Percentiles rank a stretch among this genome's conserved stretches.
These are phyloP conservation scores for Trachops cirrhosus DNA, from an alignment of 2,797 vertebrate species.

Conservation along the genomic window DNA sequence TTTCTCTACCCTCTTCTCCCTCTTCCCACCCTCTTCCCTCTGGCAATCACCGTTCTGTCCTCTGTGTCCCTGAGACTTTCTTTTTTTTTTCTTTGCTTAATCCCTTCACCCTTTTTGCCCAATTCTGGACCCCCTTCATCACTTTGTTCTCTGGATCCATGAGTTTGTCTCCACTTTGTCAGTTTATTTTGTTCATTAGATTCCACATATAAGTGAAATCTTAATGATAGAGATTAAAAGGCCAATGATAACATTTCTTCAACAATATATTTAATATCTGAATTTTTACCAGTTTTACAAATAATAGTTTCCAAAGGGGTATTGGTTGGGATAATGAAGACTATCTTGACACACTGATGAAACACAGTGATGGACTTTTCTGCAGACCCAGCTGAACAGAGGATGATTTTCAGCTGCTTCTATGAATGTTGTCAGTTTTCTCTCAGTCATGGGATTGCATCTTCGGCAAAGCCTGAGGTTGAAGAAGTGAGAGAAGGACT, in stretches of 20 bases:
- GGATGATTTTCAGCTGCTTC: background rate
- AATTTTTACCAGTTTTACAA: background rate
- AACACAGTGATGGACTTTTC: background rate
- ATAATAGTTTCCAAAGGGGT: background rate
- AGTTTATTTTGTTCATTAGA: too few relatives aligned
- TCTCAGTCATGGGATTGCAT: background rate
- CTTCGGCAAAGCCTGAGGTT: background rate
- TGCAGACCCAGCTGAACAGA: background rate
- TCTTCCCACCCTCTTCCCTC: too few relatives aligned
- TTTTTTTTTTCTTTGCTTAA: too few relatives aligned
- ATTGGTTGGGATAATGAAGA: background rate
- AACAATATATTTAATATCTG: background rate
- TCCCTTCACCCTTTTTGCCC: too few relatives aligned
- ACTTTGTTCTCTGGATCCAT: too few relatives aligned
- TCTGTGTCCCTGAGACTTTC: too few relatives aligned
- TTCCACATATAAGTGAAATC: too few relatives aligned
- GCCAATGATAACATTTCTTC: background rate
- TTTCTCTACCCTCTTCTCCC: too few relatives aligned
- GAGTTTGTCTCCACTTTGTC: too few relatives aligned
- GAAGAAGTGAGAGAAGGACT: background rate
- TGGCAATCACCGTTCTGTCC: too few relatives aligned
- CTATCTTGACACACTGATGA: background rate
- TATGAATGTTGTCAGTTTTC: background rate
- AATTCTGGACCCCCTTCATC: too few relatives aligned
- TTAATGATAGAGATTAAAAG: background rate